phyloP scores from a whole-genome alignment of 2,797 vertebrate genomes.

The Stomatorhinus walkeri region DNA sequence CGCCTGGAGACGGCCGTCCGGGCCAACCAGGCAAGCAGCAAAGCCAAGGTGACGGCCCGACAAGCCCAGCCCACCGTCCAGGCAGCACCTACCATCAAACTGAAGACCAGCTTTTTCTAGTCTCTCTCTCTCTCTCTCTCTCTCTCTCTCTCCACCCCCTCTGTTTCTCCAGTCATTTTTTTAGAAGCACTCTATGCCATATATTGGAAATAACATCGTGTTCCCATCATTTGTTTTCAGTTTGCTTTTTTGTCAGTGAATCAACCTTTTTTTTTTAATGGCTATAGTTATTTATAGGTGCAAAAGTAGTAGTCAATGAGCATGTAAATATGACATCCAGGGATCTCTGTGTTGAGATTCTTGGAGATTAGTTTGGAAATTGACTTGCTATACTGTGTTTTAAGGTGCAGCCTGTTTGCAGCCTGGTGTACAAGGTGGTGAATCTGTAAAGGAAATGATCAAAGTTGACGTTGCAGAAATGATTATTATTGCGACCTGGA shows the following conservation, averaged over 20 bases:
- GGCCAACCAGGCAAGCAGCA: conserved; percentile 87
- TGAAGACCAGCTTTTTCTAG: conserved; percentile 97
- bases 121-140: conserved; percentile 14
- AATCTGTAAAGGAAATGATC: conserved; percentile 36
- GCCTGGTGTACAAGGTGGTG: conserved; percentile 26
- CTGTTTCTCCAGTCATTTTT: conserved; percentile 18
- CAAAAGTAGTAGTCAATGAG: conserved; percentile 28
- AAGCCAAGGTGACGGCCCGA: conserved; percentile 79
- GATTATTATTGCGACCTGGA: neutral
- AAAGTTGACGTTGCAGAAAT: conserved; percentile 35
- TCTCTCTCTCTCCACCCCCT: conserved; percentile 13
- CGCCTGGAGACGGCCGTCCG: conserved; percentile 86
- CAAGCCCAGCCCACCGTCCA: conserved; percentile 77
- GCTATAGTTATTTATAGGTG: conserved; percentile 19
- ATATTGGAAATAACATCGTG: neutral
- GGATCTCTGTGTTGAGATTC: conserved; percentile 44
- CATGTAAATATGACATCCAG: conserved; percentile 44
- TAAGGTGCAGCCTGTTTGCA: conserved; percentile 39
- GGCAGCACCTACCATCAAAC: conserved; percentile 93
- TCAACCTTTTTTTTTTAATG: conserved; percentile 18
- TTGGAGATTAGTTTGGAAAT: conserved; percentile 33
- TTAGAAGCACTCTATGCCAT: conserved; percentile 14
- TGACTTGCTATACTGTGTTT: conserved; percentile 28
- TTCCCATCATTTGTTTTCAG: neutral
- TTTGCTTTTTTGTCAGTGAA: conserved; percentile 36